Conservation (phyloP, 64 coral and sea anemone species). For the Acropora tenuis region DNA sequence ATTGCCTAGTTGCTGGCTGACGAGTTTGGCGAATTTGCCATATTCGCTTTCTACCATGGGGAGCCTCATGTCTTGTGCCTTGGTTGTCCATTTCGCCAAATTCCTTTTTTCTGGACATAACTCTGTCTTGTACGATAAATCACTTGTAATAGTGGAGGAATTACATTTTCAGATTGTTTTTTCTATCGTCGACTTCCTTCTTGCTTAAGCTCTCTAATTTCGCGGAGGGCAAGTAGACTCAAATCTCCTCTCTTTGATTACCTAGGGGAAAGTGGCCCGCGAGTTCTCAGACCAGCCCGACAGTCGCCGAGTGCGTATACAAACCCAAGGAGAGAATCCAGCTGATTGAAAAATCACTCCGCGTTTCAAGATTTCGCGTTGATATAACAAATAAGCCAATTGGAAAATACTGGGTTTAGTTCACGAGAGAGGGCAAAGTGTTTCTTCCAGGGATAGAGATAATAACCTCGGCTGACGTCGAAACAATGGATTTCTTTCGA, state of each 20-base stretch:
- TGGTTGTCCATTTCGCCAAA: no score
- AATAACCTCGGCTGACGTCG: not conserved
- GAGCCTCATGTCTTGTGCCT: no score
- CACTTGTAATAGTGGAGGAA: no score
- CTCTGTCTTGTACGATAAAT: no score
- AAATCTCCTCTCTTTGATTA: not conserved
- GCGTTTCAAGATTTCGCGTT: slow-evolving; percentile 65
- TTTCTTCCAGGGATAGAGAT: slow-evolving; percentile 13
- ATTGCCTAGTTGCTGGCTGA: no score
- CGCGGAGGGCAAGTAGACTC: no score
- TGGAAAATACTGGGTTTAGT: slow-evolving; percentile 51
- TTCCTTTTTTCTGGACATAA: no score
- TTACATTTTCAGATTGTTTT: no score
- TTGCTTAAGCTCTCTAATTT: no score
- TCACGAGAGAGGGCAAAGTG: slow-evolving; percentile 7
- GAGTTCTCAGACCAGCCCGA: slow-evolving; percentile 59
- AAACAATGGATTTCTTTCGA: slow-evolving; percentile 26
- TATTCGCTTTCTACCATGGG: no score
- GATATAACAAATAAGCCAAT: slow-evolving; percentile 44
- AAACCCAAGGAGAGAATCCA: slow-evolving; percentile 42
- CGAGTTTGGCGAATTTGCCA: no score
- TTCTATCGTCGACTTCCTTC: no score
- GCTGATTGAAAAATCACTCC: slow-evolving; percentile 25
- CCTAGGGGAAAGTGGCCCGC: slow-evolving; percentile 45
- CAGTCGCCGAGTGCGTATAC: slow-evolving; percentile 34